Conservation (phyloP, 37 sponge, comb jelly and placozoan genomes). For the Oopsacas minuta region DNA sequence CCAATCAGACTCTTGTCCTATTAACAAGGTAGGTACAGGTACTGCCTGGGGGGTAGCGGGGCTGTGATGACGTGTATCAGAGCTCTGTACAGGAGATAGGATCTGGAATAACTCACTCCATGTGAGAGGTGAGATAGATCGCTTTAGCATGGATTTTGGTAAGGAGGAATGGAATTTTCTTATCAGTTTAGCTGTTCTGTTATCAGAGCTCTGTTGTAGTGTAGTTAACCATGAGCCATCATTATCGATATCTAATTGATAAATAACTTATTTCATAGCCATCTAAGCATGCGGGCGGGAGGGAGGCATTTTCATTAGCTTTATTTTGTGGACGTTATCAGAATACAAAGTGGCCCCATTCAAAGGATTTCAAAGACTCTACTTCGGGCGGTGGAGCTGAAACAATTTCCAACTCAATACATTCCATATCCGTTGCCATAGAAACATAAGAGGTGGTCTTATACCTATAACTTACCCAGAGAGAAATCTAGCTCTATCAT, state of each 20-base stretch:
- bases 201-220: not conserved
- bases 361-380: not conserved
- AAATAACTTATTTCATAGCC: no score
- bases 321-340: no score
- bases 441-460: no score
- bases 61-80: not conserved
- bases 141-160: not conserved
- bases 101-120: not conserved
- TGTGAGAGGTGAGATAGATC: not conserved
- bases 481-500: not conserved
- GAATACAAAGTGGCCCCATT: no score
- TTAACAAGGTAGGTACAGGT: not conserved
- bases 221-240: not conserved
- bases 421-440: not conserved
- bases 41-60: not conserved
- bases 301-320: no score
- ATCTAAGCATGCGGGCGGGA: no score
- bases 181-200: not conserved
- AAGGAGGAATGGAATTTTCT: not conserved
- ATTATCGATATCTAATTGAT: not conserved
- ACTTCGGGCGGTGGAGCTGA: not conserved
- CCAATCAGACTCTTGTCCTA: not conserved
- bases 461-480: not conserved
- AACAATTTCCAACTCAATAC: not conserved
- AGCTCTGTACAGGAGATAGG: not conserved